These are phyloP conservation scores for Catocala sponsa DNA, from an alignment of 2,888 invertebrate genomes.

Conservation along the genomic window DNA sequence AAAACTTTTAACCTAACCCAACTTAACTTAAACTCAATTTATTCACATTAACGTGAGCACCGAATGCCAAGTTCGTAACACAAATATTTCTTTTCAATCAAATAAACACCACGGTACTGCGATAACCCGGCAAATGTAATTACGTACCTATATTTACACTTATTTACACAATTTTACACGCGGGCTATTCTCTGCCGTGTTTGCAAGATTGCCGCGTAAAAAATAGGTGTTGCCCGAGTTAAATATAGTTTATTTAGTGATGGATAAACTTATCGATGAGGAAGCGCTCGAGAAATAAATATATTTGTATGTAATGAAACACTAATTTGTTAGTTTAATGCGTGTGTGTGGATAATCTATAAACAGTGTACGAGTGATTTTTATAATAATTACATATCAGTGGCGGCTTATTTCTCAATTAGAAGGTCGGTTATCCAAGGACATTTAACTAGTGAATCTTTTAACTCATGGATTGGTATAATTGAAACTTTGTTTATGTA, in stretches of 20 bases:
- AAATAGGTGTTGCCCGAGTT: constrained; percentile 56
- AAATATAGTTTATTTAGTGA: constrained; percentile 56
- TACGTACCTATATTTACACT: constrained; percentile 67
- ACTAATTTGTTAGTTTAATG: constrained; percentile 35
- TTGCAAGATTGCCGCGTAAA: constrained; percentile 50
- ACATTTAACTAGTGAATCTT: constrained; percentile 1
- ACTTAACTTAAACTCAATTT: constrained; percentile 33
- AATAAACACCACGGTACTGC: constrained; percentile 39
- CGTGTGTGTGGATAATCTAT: constrained; percentile 26
- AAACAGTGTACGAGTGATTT: constrained; percentile 31
- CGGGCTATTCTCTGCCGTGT: constrained; percentile 51
- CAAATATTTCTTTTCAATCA: constrained; percentile 53
- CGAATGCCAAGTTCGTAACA: constrained; percentile 59
- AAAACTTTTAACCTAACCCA: constrained; percentile 13
- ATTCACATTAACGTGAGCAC: constrained; percentile 24
- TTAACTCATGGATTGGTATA: constrained; percentile 12
- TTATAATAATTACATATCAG: constrained; percentile 26
- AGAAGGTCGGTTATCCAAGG: constrained; percentile 15
- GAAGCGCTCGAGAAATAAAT: constrained; percentile 35
- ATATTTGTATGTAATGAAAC: constrained; percentile 33
- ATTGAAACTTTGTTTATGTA: constrained; percentile 11
- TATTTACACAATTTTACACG: constrained; percentile 59
- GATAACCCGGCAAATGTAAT: constrained; percentile 50
- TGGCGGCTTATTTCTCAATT: constrained; percentile 20
- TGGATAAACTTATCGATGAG: constrained; percentile 47